phyloP scores from a whole-genome alignment of 2,797 vertebrate genomes.

The Psittacula derbiana region DNA sequence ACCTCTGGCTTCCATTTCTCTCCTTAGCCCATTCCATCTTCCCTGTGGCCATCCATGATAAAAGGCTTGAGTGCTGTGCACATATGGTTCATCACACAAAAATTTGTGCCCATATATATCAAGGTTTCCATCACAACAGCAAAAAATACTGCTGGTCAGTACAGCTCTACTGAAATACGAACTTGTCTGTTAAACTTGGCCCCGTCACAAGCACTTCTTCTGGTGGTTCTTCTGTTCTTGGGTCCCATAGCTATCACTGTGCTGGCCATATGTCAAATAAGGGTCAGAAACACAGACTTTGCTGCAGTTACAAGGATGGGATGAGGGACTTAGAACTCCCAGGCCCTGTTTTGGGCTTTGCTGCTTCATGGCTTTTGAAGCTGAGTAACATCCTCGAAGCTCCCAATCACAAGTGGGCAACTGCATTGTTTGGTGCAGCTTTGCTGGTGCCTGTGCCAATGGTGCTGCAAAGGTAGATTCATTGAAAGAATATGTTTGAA shows the following conservation, averaged over 20 bases:
- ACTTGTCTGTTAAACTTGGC: neutral
- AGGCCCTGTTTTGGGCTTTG: neutral
- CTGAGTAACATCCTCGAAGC: neutral
- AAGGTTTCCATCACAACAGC: neutral
- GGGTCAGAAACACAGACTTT: neutral
- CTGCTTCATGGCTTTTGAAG: neutral
- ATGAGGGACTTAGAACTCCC: neutral
- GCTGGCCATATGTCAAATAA: fast-evolving
- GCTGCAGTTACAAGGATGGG: neutral
- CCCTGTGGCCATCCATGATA: neutral
- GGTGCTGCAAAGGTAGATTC: neutral
- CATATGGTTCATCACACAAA: neutral
- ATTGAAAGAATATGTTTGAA: neutral
- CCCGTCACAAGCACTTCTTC: neutral
- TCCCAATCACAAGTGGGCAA: neutral
- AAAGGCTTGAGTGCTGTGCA: neutral
- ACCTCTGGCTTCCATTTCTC: neutral
- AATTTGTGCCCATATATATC: neutral
- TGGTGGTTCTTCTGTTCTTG: neutral
- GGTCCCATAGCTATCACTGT: neutral
- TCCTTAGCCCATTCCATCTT: neutral
- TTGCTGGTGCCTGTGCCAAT: neutral
- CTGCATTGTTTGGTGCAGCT: neutral
- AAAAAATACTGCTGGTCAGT: neutral
- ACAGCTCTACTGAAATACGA: neutral